These are phyloP conservation scores for Solenopsis fugax DNA, from an alignment of 1,140 invertebrate species.

Conservation along the genomic window DNA sequence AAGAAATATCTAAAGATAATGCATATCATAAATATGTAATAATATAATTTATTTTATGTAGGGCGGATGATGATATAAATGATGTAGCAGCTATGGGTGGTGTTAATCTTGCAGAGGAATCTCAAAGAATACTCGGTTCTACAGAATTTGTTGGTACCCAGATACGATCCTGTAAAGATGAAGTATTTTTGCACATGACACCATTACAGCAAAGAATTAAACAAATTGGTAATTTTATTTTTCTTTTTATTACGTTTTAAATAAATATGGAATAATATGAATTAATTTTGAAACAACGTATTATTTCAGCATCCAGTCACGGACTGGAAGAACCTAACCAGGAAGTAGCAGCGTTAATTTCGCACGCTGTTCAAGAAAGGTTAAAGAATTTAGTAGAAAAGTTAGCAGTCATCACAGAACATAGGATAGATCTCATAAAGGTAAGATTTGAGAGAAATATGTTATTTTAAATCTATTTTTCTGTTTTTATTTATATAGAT, in stretches of 20 bases:
- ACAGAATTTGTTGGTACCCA: slow-evolving; percentile 98
- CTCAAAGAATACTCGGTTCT: slow-evolving; percentile 97
- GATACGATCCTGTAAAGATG: slow-evolving; percentile 98
- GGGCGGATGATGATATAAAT: slow-evolving; percentile 98
- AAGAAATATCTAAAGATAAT: slow-evolving; percentile 14
- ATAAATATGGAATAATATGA: background rate
- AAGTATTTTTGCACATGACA: slow-evolving; percentile 94
- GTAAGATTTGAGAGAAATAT: slow-evolving; percentile 83
- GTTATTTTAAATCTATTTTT: no score
- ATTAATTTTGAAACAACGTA: slow-evolving; percentile 35
- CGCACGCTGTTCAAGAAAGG: slow-evolving; percentile 98
- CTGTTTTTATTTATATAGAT: background rate
- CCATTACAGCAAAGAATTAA: slow-evolving; percentile 93
- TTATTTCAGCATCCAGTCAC: slow-evolving; percentile 89
- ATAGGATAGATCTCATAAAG: slow-evolving; percentile 96
- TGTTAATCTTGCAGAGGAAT: slow-evolving; percentile 99
- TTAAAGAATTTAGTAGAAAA: slow-evolving; percentile 97
- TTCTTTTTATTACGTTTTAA: background rate
- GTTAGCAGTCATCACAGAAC: slow-evolving; percentile 97
- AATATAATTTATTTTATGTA: slow-evolving; percentile 65
- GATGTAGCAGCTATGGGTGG: slow-evolving; percentile 99
- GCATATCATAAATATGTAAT: background rate
- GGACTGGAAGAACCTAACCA: slow-evolving; percentile 95
- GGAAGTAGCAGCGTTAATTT: slow-evolving; percentile 96
- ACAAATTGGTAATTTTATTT: slow-evolving; percentile 88